These are phyloP conservation scores for Acipenser transmontanus DNA, from an alignment of 2,797 vertebrate species.

Conservation along the genomic window DNA sequence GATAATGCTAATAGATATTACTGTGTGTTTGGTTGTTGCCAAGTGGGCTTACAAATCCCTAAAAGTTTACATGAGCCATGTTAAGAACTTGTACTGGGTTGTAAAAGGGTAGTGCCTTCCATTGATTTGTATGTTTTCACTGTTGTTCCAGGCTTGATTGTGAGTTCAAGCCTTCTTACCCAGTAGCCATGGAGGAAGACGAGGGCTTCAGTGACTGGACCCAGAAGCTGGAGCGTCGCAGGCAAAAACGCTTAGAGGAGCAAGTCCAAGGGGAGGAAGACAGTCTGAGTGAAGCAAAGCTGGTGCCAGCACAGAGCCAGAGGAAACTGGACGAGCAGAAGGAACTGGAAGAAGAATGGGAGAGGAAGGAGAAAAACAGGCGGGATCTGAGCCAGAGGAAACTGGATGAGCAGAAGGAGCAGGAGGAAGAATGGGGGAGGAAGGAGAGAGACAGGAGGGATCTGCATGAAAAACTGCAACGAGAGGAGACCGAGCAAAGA, in stretches of 20 bases:
- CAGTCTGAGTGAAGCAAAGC: not conserved
- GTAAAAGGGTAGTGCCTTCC: not conserved
- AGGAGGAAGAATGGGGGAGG: slow-evolving; percentile 17
- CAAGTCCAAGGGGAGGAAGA: slow-evolving; percentile 25
- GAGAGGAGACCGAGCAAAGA: slow-evolving; percentile 11
- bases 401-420: slow-evolving; percentile 24
- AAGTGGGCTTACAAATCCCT: too few species aligned
- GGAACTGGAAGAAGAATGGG: slow-evolving; percentile 17
- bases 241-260: slow-evolving; percentile 45
- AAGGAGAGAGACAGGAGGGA: slow-evolving; percentile 16
- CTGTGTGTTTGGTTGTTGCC: not conserved
- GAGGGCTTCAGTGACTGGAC: slow-evolving; percentile 89
- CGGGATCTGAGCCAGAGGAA: slow-evolving; percentile 13
- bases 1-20: not conserved
- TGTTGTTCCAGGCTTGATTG: slow-evolving; percentile 43
- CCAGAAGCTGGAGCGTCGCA: slow-evolving; percentile 67
- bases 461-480: slow-evolving; percentile 23
- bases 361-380: slow-evolving; percentile 4
- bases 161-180: slow-evolving; percentile 52
- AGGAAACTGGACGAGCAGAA: slow-evolving; percentile 21
- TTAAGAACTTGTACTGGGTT: not conserved
- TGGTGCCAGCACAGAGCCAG: slow-evolving; percentile 26
- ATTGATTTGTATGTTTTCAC: slow-evolving; percentile 6
- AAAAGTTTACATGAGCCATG: not conserved
- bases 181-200: slow-evolving; percentile 72